Evolutionary conservation across 2,888 invertebrate genomes (phyloP).

Genomic region (Villa cingulata): DNA sequence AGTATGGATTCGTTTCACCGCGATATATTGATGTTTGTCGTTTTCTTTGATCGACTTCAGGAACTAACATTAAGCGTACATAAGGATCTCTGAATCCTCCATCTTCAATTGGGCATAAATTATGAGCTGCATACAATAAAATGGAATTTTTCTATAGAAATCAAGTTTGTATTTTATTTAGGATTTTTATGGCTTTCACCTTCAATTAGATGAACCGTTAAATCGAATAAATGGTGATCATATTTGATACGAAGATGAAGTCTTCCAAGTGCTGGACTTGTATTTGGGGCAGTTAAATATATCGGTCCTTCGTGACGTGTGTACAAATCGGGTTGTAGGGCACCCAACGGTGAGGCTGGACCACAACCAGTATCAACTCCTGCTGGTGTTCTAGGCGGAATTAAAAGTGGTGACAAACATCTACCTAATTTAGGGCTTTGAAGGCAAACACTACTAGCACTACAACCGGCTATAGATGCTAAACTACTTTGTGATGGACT

Average conservation of each 20-base stretch:
- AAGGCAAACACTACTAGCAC: slow-evolving; percentile 23
- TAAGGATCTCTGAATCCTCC: slow-evolving; percentile 86
- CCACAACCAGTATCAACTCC: slow-evolving; percentile 30
- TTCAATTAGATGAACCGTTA: slow-evolving; percentile 85
- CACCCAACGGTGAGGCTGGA: slow-evolving; percentile 53
- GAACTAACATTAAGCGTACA: slow-evolving; percentile 63
- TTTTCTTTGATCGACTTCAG: slow-evolving; percentile 71
- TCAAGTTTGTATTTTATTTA: not conserved
- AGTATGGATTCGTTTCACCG: slow-evolving; percentile 74
- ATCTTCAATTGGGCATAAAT: slow-evolving; percentile 67
- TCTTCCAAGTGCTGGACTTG: slow-evolving; percentile 60
- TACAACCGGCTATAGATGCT: slow-evolving; percentile 42
- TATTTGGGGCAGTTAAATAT: slow-evolving; percentile 48
- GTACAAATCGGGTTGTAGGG: slow-evolving; percentile 78
- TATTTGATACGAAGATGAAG: slow-evolving; percentile 75
- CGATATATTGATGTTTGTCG: slow-evolving; percentile 74
- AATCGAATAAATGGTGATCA: slow-evolving; percentile 78
- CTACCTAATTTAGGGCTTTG: slow-evolving; percentile 35
- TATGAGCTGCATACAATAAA: slow-evolving; percentile 47
- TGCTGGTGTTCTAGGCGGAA: slow-evolving; percentile 50
- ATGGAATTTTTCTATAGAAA: not conserved
- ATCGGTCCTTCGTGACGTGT: slow-evolving; percentile 66
- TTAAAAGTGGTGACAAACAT: slow-evolving; percentile 63
- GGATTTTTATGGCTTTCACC: slow-evolving; percentile 40
- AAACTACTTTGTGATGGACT: slow-evolving; percentile 60